Base-by-base conservation (phyloP, 2,797 vertebrate genomes). In the Aulostomus chinensis region DNA sequence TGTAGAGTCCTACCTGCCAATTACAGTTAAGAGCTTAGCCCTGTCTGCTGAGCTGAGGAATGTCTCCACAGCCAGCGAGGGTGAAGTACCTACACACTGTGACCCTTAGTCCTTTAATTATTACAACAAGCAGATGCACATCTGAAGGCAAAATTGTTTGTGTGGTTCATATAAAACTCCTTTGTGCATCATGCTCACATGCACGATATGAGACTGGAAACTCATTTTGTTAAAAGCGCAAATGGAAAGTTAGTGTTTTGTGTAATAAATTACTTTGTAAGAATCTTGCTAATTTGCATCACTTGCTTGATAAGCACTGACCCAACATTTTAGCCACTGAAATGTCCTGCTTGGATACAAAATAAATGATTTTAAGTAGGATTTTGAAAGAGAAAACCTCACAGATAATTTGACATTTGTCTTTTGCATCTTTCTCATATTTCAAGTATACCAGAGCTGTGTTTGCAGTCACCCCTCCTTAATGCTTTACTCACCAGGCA, bases 251-350 rank as follows among this genome's bases (percentile, higher is more conserved):
- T 89, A 83, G 78, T 89, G 88, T 89, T 87, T 91, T 92, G 84
- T 91, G 89, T 90, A 92, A 90, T 91, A 92, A 92, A 91, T 89
- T 81, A 78, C 84, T 92, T 91, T 89, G 84, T 89, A 90, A 86
- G 73, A 86, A 84, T 55, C 66, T 68, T 57, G 48, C 83, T 60
- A 13, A 64, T 58, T 73, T 72, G 62, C 43, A 43, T 68, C 40
- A 69, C 49, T 70, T 50, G 55, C n/a, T 40, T 42, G 9, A 45
- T 51, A 21, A 52, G 59, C 20, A 33, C 18, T 9, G 31, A 51
- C 34, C 33, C 16, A 41, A 9, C 4, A 22, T 6, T 36, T 16
- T 25, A 48, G 18, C 13, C 11, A 26, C 12, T 21, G 9, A 49
- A 35, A 41, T 35, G 7, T 13, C 18, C 10, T 1, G 12, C 22